These are phyloP conservation scores for Gallinago jamesoni DNA, from an alignment of 2,113 vertebrate genomes.

Conservation along the genomic window DNA sequence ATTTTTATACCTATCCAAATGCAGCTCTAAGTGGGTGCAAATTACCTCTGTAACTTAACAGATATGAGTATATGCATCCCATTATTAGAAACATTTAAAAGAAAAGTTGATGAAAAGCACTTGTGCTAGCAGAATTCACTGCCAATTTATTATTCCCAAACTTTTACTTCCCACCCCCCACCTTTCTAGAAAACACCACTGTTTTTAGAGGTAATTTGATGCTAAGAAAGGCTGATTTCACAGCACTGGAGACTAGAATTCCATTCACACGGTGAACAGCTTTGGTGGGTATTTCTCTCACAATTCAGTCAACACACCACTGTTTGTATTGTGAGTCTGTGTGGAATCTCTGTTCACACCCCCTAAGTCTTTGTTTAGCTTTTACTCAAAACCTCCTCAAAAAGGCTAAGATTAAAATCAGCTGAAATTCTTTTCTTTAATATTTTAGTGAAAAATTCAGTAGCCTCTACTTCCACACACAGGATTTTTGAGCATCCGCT, in stretches of 20 bases:
- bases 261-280: not conserved
- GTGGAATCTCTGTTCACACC: not conserved
- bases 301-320: not conserved
- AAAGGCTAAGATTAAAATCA: not conserved
- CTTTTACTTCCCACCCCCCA: not conserved
- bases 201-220: not conserved
- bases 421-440: not conserved
- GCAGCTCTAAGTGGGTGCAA: slow-evolving; percentile 23
- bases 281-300: not conserved
- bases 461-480: not conserved
- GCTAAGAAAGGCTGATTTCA: not conserved
- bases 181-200: not conserved
- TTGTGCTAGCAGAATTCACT: not conserved
- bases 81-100: not conserved
- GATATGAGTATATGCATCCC: not conserved
- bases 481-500: not conserved
- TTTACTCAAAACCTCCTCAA: not conserved
- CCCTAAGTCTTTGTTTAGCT: not conserved
- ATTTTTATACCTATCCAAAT: slow-evolving; percentile 38
- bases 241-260: not conserved
- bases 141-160: not conserved
- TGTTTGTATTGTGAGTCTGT: not conserved
- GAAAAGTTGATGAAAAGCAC: not conserved
- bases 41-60: slow-evolving; percentile 19
- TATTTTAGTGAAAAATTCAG: not conserved